Base-by-base conservation (phyloP, 1,140 invertebrate species). In the Pomacea maculata region DNA sequence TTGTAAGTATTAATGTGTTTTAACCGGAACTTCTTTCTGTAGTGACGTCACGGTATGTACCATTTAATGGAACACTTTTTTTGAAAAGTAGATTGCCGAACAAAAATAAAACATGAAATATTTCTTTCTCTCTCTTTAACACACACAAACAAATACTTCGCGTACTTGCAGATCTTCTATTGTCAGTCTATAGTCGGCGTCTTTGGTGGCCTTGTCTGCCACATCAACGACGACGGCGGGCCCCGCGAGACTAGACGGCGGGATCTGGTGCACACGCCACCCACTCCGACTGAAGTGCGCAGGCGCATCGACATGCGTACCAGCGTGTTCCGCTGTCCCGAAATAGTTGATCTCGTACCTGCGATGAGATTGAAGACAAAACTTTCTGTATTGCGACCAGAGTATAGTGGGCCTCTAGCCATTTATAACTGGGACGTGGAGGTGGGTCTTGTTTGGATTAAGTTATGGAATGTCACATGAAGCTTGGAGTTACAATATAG, bases 121-220 rank as follows among this genome's bases (percentile, higher is more conserved):
- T 21, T 21, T 10, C 9, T 10, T 6, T 70, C 21, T 70, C 12
- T 55, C 15, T 12, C 68, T 21, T 45, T 29, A 12, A 10, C 71
- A 45, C 12, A 15, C 21, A 14, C 29, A 70, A 1, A 70, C 29
- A n/a, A 1, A 70, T 57, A 70, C 21, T 25, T 70, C 21, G 21
- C 67, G 0, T 34, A 78, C 77, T 67, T 78, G 55, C 0, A 90
- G 11, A 75, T 90, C 89, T 1, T 81, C 68, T 0, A 86, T 70
- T 4, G 80, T 86, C 0, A 88, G 76, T 34, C 57, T 29, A 63
- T 86, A 86, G 72, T 87, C 84, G 2, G 78, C 76, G 71, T 89
- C 82, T n/a, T 15, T 45, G 19, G 21, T 25, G 12, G 80, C 86
- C 61, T 88, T 86, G 12, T 67, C 29, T 15, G 73, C 78, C 15